A percentile compares a stretch with the other conserved stretches of the same genome.
These are phyloP conservation scores for Monochamus alternatus DNA, from an alignment of 2,888 invertebrate species.

Conservation along the genomic window DNA sequence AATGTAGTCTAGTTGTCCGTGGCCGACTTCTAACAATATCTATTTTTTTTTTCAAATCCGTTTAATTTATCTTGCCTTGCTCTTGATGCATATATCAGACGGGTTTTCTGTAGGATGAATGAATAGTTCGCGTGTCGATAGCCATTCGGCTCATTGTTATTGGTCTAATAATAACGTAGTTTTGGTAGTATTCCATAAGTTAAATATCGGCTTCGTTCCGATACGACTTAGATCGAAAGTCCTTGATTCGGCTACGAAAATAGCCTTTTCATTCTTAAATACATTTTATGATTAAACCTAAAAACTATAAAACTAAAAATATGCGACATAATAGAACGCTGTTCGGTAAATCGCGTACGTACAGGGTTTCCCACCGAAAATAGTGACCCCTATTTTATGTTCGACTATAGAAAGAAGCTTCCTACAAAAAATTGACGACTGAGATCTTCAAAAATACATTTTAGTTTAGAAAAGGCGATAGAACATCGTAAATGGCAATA, in stretches of 20 bases:
- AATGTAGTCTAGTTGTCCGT: not conserved
- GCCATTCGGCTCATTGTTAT: not conserved
- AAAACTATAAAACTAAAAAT: slow-evolving; percentile 4
- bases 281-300: not conserved
- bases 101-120: not conserved
- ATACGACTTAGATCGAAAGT: not conserved
- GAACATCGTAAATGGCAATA: too few relatives aligned
- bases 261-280: slow-evolving; percentile 5
- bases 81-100: not conserved
- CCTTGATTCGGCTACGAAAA: slow-evolving; percentile 2
- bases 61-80: not conserved
- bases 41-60: not conserved
- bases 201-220: not conserved
- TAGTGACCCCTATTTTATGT: too few relatives aligned
- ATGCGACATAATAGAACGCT: not conserved
- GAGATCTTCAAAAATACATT: too few relatives aligned
- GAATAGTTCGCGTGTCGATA: slow-evolving; percentile 6
- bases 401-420: too few relatives aligned
- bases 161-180: not conserved
- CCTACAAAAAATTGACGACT: too few relatives aligned
- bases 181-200: slow-evolving; percentile 12
- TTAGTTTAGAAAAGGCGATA: too few relatives aligned
- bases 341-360: not conserved
- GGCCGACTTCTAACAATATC: not conserved
- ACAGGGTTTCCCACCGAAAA: too few relatives aligned